phyloP scores from a whole-genome alignment of 2,797 vertebrate species.

The Trachops cirrhosus region DNA sequence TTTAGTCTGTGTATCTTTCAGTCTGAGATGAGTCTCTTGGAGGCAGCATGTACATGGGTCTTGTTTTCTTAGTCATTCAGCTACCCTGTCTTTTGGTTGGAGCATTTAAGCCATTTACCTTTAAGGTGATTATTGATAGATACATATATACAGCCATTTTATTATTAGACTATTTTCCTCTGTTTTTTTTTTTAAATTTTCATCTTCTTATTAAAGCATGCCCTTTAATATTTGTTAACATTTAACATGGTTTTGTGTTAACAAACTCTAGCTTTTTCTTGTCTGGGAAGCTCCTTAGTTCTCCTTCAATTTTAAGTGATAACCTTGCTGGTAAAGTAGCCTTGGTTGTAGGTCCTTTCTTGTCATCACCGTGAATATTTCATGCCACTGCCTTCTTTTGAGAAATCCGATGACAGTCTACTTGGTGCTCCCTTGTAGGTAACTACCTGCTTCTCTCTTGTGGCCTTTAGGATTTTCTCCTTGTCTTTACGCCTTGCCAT shows the following conservation, averaged over 20 bases:
- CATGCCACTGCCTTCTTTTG: background rate
- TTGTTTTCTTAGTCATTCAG: background rate
- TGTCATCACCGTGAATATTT: too few species aligned
- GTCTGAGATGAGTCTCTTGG: background rate
- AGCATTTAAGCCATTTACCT: background rate
- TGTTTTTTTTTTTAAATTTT: background rate
- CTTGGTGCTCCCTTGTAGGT: background rate
- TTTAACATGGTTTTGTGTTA: background rate
- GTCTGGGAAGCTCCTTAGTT: background rate
- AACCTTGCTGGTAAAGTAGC: background rate
- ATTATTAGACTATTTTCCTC: background rate
- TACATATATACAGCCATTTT: background rate
- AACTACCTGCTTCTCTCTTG: background rate
- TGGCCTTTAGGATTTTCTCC: background rate
- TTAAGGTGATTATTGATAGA: background rate
- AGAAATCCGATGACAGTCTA: background rate
- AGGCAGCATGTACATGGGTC: background rate
- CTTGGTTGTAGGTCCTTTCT: background rate
- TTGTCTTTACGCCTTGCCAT: background rate
- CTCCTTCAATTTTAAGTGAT: background rate
- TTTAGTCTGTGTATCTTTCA: background rate
- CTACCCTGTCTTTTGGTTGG: background rate
- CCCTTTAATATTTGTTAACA: background rate
- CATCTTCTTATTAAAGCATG: background rate
- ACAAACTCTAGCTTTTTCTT: background rate